A percentile compares a stretch with the other conserved stretches of the same genome.
phyloP scores from a whole-genome alignment of 2,113 vertebrate species.

The Vidua chalybeata region DNA sequence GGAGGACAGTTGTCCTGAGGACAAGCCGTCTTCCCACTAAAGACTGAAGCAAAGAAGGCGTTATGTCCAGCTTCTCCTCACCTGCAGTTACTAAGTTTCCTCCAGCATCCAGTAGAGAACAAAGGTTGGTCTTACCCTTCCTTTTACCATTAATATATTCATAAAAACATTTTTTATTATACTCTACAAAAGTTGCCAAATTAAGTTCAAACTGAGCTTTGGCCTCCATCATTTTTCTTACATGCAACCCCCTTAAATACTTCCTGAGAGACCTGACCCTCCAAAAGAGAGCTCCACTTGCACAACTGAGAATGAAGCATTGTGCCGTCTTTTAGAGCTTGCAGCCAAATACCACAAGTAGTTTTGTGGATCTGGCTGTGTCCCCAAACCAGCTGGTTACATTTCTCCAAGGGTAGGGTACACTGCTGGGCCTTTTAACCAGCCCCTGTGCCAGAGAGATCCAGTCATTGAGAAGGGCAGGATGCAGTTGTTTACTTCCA shows the following conservation, averaged over 20 bases:
- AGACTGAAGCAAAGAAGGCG: background rate
- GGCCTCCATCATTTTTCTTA: background rate
- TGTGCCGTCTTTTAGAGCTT: background rate
- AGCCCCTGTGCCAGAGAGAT: background rate
- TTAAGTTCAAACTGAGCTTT: background rate
- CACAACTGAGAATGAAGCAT: background rate
- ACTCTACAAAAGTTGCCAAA: background rate
- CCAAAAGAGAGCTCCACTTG: background rate
- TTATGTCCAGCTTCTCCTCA: background rate
- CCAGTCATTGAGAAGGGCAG: background rate
- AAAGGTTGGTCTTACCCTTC: background rate
- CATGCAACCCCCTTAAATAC: background rate
- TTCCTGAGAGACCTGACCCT: background rate
- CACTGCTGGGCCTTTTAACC: background rate
- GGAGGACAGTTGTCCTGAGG: background rate
- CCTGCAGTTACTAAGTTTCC: background rate
- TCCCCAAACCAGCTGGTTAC: background rate
- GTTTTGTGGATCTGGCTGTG: slow-evolving; percentile 1
- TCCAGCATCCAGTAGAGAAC: background rate
- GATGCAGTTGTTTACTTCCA: background rate
- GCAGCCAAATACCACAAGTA: slow-evolving; percentile 4
- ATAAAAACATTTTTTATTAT: background rate
- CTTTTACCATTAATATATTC: background rate
- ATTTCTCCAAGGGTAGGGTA: background rate
- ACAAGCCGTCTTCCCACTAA: background rate